Percentiles rank a stretch among this genome's conserved stretches.
Conservation (phyloP, 2,797 vertebrate genomes). For the Anolis apletophallus region DNA sequence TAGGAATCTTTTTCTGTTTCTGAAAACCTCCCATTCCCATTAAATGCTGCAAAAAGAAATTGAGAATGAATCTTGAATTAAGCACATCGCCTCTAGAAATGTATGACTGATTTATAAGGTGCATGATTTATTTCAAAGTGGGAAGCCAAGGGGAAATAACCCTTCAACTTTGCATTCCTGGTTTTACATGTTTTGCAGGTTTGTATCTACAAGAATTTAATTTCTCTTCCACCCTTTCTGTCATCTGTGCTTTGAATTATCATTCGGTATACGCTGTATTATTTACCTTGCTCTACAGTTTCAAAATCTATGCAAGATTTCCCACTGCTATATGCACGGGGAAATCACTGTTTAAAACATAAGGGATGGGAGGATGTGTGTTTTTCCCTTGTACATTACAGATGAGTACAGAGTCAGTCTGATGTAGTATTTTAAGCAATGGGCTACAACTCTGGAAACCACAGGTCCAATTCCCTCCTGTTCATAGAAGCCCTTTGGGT, state of each 20-base stretch:
- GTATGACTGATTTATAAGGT: conserved; percentile 10
- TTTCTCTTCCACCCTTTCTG: conserved; percentile 11
- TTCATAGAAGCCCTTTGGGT: too few species aligned
- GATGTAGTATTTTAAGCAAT: too few species aligned
- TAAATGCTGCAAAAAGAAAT: not conserved
- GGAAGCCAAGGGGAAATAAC: conserved; percentile 24
- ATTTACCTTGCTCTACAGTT: conserved; percentile 28
- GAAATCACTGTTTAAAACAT: conserved; percentile 25
- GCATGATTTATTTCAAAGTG: conserved; percentile 14
- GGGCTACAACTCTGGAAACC: too few species aligned
- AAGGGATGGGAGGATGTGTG: not conserved
- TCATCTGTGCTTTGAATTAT: conserved; percentile 28
- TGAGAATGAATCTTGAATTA: not conserved
- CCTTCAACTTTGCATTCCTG: not conserved
- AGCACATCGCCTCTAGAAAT: not conserved
- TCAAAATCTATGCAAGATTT: conserved; percentile 1
- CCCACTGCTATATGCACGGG: not conserved
- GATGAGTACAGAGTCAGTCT: not conserved
- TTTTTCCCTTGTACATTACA: not conserved
- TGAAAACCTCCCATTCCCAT: not conserved
- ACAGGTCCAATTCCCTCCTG: too few species aligned
- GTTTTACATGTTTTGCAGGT: conserved; percentile 11
- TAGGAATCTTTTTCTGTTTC: not conserved
- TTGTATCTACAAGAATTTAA: conserved; percentile 35
- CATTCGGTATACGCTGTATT: conserved; percentile 8